Evolutionary conservation across 2,113 vertebrate genomes (phyloP), one percentile per base, ranked within the genome.

Genomic region (Myiagra hebetior): DNA sequence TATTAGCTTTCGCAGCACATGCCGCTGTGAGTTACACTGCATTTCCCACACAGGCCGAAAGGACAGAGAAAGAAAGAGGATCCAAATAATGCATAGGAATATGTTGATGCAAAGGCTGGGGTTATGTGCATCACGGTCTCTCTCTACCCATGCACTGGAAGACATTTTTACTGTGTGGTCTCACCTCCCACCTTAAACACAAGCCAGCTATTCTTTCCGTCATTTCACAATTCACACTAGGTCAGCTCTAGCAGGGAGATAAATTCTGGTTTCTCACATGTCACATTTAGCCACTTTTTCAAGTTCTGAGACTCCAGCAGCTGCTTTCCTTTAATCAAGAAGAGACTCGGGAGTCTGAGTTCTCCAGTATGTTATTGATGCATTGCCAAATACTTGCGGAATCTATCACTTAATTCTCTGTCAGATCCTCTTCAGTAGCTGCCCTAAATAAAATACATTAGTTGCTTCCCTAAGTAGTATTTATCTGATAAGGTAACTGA

Each of bases 321-420:
- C 85, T 95, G 91, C 84, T 95, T 96, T 79, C 65, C 87, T 89
- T 93, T 95, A 93, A 95, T 94, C 84, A 89, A 89, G 76, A 78
- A 85, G 74, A 91, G 53, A 76, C 87, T 87, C 17, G 1, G 62
- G 85, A 95, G 84, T 39, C 74, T 65, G 69, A 67, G 46, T 79
- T 93, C 85, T 95, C 70, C 74, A 73, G 77, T 64, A 82, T 2
- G 0, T 91, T 93, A 87, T 49, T 95, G 93, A 95, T 82, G 49
- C 28, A 1, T 84, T 95, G 94, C 84, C 94, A 96, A 94, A 96
- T 91, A 89, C 62, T 94, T 87, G 53, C 2, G 0, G 87, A 94
- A 93, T 93, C 73, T 94, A 91, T 89, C 85, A 69, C 91, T 89
- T 94, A 91, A 87, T 93, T 89, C 81, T 85, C 44, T 85, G 42